Percentiles rank a stretch among this genome's conserved stretches.
Evolutionary conservation across 1,140 invertebrate genomes (phyloP).

Genomic region (Bathynomus jamesi): DNA sequence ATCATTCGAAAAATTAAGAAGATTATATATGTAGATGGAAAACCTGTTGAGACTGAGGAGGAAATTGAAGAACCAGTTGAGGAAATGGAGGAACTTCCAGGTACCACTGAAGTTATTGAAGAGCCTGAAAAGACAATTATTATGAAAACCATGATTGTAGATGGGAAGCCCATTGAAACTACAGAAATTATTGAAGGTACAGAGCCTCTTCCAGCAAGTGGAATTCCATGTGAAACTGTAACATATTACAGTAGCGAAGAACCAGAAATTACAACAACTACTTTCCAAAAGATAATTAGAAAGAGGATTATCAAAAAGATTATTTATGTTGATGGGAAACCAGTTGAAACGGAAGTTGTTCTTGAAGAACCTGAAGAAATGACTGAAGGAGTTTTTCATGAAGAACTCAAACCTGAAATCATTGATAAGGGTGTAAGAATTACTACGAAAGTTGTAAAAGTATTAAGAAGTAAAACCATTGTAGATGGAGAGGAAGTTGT

Average conservation of each 20-base stretch:
- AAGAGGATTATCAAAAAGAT: conserved; percentile 16
- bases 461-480: background rate
- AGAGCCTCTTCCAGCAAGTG: conserved; percentile 12
- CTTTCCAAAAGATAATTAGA: conserved; percentile 1
- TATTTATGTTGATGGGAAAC: conserved; percentile 18
- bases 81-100: background rate
- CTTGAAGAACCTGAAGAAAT: conserved; percentile 19
- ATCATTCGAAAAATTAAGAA: background rate
- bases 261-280: conserved; percentile 6
- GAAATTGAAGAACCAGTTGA: background rate
- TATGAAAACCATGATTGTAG: conserved; percentile 10
- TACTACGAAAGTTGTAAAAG: background rate
- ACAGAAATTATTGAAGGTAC: conserved; percentile 6
- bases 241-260: background rate
- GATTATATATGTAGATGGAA: background rate
- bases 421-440: background rate
- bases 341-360: conserved; percentile 20
- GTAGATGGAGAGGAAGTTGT: background rate
- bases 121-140: conserved; percentile 11
- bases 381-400: background rate
- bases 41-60: background rate
- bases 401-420: background rate
- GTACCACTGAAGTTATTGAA: background rate
- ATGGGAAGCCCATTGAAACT: conserved; percentile 13
- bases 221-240: background rate